Evolutionary conservation across 2,888 invertebrate species (phyloP), one percentile per base, ranked within the genome.

Genomic region (Plagodis pulveraria): DNA sequence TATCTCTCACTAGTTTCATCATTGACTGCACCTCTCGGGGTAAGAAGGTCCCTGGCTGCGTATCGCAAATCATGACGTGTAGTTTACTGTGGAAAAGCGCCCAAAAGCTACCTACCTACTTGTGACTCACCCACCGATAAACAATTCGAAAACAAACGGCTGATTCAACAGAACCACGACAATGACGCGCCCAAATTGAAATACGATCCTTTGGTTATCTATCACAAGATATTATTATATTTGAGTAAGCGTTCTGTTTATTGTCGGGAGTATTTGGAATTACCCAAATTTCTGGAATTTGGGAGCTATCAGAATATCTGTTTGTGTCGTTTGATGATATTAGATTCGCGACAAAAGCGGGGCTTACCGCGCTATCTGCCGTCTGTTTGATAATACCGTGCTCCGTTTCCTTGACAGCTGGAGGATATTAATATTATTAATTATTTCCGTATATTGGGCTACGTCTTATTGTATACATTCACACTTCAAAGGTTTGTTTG

Each of bases 271-370:
- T 40, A 40, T 40, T 40, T 40, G 40, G 40, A 40, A 40, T 40
- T 42, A 6, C 42, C 7, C 38, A 51, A 53, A 63, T 64, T 63
- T 58, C 60, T 62, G 62, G 52, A 64, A 62, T 66, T 55, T 51
- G 53, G 43, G 22, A 38, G 52, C 10, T 57, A 56, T 56, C 60
- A 58, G 68, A 70, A 12, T 57, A 56, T 56, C 60, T 60, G 68
- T 70, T 65, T 62, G 60, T 62, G 71, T 66, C 62, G 69, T 67
- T 74, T 71, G 71, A 70, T 10, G 44, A 10, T 34, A 35, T 41
- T 34, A 22, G 70, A 73, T 70, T 66, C 60, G 45, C 44, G 63
- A 72, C 76, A 75, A 74, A 73, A 73, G 72, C 52, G 41, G 41
- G 57, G 58, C 52, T 63, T 60, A 58, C 47, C 41, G 62, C 57